phyloP scores from a whole-genome alignment of 2,797 vertebrate genomes.

The Galaxias olidus region DNA sequence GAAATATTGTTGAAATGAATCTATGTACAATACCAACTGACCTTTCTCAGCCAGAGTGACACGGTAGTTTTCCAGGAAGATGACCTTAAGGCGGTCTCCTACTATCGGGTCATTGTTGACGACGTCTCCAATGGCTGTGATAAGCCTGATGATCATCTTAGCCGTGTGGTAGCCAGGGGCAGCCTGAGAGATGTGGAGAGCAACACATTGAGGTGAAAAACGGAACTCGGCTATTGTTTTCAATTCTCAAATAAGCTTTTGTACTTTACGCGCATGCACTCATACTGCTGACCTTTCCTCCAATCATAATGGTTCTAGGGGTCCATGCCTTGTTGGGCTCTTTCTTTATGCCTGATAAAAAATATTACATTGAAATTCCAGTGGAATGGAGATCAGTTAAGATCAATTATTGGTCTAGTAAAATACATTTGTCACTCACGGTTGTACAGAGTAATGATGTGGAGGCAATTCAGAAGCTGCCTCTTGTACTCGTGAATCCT shows the following conservation, averaged over 20 bases:
- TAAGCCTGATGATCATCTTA: conserved; percentile 92
- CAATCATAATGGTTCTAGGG: conserved; percentile 93
- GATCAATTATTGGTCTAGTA: too few relatives aligned
- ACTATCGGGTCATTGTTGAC: conserved; percentile 88
- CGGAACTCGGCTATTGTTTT: too few relatives aligned
- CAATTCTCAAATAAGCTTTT: too few relatives aligned
- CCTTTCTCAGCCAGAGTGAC: conserved; percentile 93
- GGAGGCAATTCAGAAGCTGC: conserved; percentile 93
- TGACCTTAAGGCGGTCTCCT: conserved; percentile 89
- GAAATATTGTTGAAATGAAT: too few relatives aligned
- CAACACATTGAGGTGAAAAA: too few relatives aligned
- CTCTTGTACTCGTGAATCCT: conserved; percentile 95
- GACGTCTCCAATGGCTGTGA: conserved; percentile 90
- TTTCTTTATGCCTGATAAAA: conserved; percentile 84
- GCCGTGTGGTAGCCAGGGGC: conserved; percentile 95
- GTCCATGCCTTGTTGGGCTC: conserved; percentile 88
- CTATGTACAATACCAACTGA: too few relatives aligned
- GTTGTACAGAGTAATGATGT: conserved; percentile 90
- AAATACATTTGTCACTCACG: too few relatives aligned
- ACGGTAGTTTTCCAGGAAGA: conserved; percentile 94
- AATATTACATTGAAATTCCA: background rate
- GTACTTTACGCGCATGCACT: too few relatives aligned
- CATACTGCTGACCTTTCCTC: conserved; percentile 91
- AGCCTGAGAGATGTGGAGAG: conserved; percentile 73
- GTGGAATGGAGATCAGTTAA: too few relatives aligned